phyloP scores from a whole-genome alignment of 2,113 vertebrate genomes.

The Protomyctophum bolini region DNA sequence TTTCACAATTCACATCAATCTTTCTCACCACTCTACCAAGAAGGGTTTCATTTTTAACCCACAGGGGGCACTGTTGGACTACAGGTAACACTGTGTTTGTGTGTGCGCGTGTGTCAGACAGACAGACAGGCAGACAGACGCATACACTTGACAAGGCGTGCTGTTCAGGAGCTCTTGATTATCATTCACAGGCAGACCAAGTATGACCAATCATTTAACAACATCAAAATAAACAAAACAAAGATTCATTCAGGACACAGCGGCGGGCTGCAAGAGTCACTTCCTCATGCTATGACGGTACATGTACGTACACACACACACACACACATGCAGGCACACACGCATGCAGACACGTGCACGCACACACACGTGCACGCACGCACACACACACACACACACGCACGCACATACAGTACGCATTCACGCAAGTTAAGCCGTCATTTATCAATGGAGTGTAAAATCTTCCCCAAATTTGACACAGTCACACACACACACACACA shows the following conservation, averaged over 20 bases:
- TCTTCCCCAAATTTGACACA: too few species aligned
- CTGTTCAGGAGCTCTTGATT: conserved; percentile 15
- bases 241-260: conserved; percentile 27
- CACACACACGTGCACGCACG: conserved; percentile 8
- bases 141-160: too few species aligned
- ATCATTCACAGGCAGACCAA: conserved; percentile 20
- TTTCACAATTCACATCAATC: neutral
- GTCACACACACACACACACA: too few species aligned
- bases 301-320: conserved; percentile 9
- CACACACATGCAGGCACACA: neutral
- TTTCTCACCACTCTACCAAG: neutral
- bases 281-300: neutral
- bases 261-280: conserved; percentile 6
- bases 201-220: conserved; percentile 46
- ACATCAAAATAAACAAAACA: conserved; percentile 43
- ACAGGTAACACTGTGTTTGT: neutral
- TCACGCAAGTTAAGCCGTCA: neutral
- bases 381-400: neutral
- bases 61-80: conserved; percentile 56
- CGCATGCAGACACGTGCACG: conserved; percentile 1
- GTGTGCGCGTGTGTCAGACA: too few species aligned
- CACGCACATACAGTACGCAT: neutral
- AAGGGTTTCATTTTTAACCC: neutral
- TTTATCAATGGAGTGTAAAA: too few species aligned
- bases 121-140: too few species aligned